Percentiles rank a stretch among this genome's conserved stretches.
phyloP scores from a whole-genome alignment of 2,888 invertebrate genomes.

The Mesodorylaimus sp. region DNA sequence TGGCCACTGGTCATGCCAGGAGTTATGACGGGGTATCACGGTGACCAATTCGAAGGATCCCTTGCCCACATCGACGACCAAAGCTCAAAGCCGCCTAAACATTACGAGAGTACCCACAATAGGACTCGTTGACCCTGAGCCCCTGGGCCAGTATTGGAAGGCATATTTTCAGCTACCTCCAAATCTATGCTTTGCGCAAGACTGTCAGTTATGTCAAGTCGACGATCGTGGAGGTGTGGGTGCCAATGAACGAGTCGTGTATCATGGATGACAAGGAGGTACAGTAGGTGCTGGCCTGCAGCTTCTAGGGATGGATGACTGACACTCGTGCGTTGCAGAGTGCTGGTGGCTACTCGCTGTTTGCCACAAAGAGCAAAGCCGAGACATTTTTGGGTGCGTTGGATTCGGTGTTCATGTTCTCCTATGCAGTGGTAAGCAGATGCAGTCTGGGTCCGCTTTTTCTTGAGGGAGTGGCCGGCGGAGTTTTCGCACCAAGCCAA shows the following conservation, averaged over 20 bases:
- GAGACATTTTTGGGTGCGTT: slow-evolving; percentile 26
- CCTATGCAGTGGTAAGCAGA: slow-evolving; percentile 30
- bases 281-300: neutral
- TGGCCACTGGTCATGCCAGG: too few relatives aligned
- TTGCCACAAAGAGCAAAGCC: slow-evolving; percentile 17
- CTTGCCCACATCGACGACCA: too few relatives aligned
- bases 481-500: too few relatives aligned
- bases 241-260: slow-evolving; percentile 12
- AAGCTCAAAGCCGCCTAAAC: too few relatives aligned
- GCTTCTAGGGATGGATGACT: neutral
- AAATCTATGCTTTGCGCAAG: slow-evolving; percentile 30
- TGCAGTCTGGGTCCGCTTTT: too few relatives aligned
- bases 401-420: slow-evolving; percentile 27
- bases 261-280: neutral
- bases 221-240: slow-evolving; percentile 28
- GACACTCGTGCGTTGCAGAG: neutral
- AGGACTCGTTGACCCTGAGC: too few relatives aligned
- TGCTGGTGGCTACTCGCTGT: slow-evolving; percentile 15
- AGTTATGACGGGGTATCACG: too few relatives aligned
- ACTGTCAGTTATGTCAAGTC: slow-evolving; percentile 31
- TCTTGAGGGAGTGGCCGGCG: too few relatives aligned
- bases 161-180: slow-evolving; percentile 29
- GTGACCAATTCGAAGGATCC: too few relatives aligned
- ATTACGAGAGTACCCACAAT: too few relatives aligned
- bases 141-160: too few relatives aligned